Evolutionary conservation across 2,888 invertebrate species (phyloP).

Genomic region (Mallateleia sp.): DNA sequence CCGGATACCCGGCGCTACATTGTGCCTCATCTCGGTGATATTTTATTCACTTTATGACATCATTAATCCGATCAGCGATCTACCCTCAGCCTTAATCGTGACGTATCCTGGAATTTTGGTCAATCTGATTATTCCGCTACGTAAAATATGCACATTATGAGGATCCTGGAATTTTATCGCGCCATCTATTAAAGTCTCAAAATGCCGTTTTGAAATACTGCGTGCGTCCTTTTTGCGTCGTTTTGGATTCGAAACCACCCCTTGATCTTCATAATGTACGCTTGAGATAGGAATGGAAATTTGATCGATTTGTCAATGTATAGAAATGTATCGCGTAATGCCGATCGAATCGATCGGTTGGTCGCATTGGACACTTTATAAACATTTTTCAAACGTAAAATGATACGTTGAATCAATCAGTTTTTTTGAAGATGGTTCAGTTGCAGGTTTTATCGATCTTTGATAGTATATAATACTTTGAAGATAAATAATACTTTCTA

Average conservation of each 20-base stretch:
- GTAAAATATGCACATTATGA: constrained; percentile 86
- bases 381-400: no score
- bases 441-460: no score
- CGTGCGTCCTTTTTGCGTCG: constrained; percentile 45
- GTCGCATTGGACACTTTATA: no score
- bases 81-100: constrained; percentile 88
- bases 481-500: no score
- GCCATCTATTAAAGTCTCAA: constrained; percentile 68
- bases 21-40: constrained; percentile 87
- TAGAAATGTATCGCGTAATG: no score
- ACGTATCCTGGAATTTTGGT: constrained; percentile 81
- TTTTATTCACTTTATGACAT: constrained; percentile 90
- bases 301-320: not conserved
- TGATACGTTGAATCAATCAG: no score
- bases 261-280: constrained; percentile 43
- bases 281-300: not conserved
- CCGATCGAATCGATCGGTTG: no score
- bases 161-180: constrained; percentile 73
- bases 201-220: constrained; percentile 67
- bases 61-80: constrained; percentile 89
- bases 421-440: no score
- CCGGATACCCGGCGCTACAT: constrained; percentile 83
- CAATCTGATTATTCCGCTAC: constrained; percentile 82
- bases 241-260: constrained; percentile 36
- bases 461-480: no score